Base-by-base conservation (phyloP, 2,888 invertebrate species). In the Tetranychus piercei region DNA sequence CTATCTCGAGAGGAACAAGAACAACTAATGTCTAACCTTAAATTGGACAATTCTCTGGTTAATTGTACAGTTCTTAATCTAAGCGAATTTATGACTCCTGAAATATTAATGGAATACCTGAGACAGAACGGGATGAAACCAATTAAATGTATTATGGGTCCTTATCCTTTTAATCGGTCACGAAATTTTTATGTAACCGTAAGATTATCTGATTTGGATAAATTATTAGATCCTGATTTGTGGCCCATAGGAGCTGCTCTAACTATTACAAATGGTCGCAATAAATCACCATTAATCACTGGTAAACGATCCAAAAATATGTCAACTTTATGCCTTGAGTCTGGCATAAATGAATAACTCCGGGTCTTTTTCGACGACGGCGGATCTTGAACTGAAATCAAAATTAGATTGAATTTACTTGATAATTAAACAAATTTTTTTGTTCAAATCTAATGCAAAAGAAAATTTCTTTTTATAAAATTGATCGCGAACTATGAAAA, bases 51-150 rank as follows among this genome's bases (percentile, higher is more conserved):
- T 20, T 69, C 20, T 18, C 22, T 23, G 69, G 34, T 69, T 22
- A 69, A 69, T 69, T 69, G 69, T 69, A 69, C 69, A 11, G 34
- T 69, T 22, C 20, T 69, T 20, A 72, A 72, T 15, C 45, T 72
- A 23, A 72, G 34, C 20, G 72, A 72, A n/a, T 72, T 72, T 34
- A 72, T 72, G 20, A 72, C 44, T 34, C 22, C 20, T 9, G 44
- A 43, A 43, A 45, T 72, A n/a, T 34, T 72, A 43, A 44, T 45
- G 72, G 72, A 72, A 72, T 72, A 72, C 34, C 72, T 72, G n/a
- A 23, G 72, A n/a, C 72, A 72, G 34, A 23, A 72, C 11, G 72
- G 72, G 3, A 45, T 72, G 44, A 44, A 20, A 20, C 44, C 45
- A n/a, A 45, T 45, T 34, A 72, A 72, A 34, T 44, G 44, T 44